Evolutionary conservation across 2,888 invertebrate genomes (phyloP).

Genomic region (Drosophila hawaiiensis): DNA sequence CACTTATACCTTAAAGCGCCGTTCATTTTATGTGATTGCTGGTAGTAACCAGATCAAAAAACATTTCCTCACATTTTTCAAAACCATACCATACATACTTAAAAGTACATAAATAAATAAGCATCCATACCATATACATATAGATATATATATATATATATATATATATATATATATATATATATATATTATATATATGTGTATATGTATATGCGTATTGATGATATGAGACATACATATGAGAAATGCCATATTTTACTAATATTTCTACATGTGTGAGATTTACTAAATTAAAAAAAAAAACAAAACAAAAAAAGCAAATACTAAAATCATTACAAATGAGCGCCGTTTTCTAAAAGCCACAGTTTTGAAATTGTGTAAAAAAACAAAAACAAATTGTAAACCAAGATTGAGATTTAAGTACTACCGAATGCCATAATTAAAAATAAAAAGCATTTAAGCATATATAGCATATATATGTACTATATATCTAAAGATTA

Average conservation of each 20-base stretch:
- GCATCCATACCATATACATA: neutral
- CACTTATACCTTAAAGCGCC: slow-evolving; percentile 59
- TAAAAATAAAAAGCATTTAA: slow-evolving; percentile 80
- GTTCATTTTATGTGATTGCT: slow-evolving; percentile 81
- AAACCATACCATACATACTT: slow-evolving; percentile 37
- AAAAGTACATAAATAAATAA: slow-evolving; percentile 13
- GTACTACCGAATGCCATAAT: slow-evolving; percentile 79
- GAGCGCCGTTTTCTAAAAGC: slow-evolving; percentile 78
- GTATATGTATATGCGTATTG: slow-evolving; percentile 42
- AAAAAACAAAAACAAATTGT: slow-evolving; percentile 45
- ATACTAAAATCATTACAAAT: slow-evolving; percentile 79
- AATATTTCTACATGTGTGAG: slow-evolving; percentile 74
- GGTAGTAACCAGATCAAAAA: slow-evolving; percentile 69
- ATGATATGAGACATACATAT: slow-evolving; percentile 53
- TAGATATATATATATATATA: slow-evolving; percentile 2
- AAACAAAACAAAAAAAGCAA: slow-evolving; percentile 54
- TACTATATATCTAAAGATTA: slow-evolving; percentile 40
- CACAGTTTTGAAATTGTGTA: slow-evolving; percentile 79
- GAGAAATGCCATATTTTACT: slow-evolving; percentile 78
- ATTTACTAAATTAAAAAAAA: slow-evolving; percentile 59
- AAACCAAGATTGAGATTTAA: slow-evolving; percentile 62
- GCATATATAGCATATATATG: slow-evolving; percentile 39
- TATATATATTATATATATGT: slow-evolving; percentile 8
- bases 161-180: slow-evolving; percentile 1
- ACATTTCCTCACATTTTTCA: slow-evolving; percentile 55